Evolutionary conservation across 2,888 invertebrate genomes (phyloP).

Genomic region (Parascotia fuliginaria): DNA sequence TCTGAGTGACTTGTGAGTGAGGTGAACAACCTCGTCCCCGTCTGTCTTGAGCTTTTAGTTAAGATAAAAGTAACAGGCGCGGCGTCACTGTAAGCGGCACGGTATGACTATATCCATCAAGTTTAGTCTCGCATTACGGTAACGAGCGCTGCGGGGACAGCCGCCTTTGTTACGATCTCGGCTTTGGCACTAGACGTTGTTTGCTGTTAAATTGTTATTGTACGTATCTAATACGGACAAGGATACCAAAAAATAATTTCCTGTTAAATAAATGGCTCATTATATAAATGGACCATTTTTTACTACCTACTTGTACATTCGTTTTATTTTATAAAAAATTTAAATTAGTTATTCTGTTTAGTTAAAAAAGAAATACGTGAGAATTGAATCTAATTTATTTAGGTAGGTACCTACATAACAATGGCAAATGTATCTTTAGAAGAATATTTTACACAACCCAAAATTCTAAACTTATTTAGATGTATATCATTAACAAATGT

Average conservation of each 20-base stretch:
- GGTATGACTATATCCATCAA: conserved; percentile 59
- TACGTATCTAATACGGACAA: conserved; percentile 20
- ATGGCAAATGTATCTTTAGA: no score
- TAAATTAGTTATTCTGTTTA: no score
- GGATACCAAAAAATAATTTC: not conserved
- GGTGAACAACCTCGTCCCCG: conserved; percentile 37
- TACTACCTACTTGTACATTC: not conserved
- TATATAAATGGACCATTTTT: not conserved
- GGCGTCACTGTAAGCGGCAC: conserved; percentile 47
- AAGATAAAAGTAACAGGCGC: conserved; percentile 52
- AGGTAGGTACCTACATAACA: no score
- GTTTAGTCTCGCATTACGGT: conserved; percentile 65
- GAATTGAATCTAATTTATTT: no score
- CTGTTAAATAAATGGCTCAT: not conserved
- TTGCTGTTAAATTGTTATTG: conserved; percentile 38
- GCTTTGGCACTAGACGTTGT: conserved; percentile 34
- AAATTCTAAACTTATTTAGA: no score
- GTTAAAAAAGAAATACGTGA: no score
- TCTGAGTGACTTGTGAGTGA: conserved; percentile 29
- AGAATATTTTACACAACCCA: no score
- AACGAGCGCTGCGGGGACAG: conserved; percentile 51
- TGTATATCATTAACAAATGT: no score
- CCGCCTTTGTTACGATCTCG: conserved; percentile 31
- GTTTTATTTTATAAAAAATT: no score
- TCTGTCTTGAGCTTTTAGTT: conserved; percentile 47